Conservation (phyloP, 2,888 invertebrate genomes). For the Erebia aethiops region DNA sequence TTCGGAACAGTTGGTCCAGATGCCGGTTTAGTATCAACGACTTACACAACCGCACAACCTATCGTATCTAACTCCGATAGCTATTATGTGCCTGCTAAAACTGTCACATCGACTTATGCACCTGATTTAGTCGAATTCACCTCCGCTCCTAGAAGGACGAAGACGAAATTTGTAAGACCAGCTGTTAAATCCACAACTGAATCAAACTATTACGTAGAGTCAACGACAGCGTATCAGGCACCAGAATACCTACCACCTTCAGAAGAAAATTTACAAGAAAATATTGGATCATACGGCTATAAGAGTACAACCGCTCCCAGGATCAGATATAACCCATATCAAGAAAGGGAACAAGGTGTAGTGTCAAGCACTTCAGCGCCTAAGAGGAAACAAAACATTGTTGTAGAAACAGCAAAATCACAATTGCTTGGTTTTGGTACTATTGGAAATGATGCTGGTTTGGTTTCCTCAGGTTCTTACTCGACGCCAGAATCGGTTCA, state of each 20-base stretch:
- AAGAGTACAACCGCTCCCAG: conserved; percentile 51
- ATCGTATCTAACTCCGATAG: conserved; percentile 53
- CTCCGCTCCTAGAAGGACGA: conserved; percentile 40
- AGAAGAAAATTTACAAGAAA: conserved; percentile 48
- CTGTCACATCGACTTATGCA: conserved; percentile 49
- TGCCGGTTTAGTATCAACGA: conserved; percentile 61
- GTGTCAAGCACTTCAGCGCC: conserved; percentile 51
- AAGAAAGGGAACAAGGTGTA: conserved; percentile 56
- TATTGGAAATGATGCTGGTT: conserved; percentile 73
- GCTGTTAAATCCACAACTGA: conserved; percentile 55
- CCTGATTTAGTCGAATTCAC: conserved; percentile 49
- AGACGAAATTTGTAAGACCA: conserved; percentile 51
- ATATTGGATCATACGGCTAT: conserved; percentile 59
- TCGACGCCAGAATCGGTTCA: conserved; percentile 52
- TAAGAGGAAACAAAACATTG: conserved; percentile 68
- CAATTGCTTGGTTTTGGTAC: conserved; percentile 74
- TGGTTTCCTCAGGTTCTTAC: conserved; percentile 66
- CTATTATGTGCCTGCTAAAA: conserved; percentile 43
- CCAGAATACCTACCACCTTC: conserved; percentile 58
- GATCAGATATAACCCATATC: conserved; percentile 61
- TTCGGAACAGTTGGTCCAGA: conserved; percentile 66
- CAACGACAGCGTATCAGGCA: conserved; percentile 54
- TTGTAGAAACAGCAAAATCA: conserved; percentile 71
- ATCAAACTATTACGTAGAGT: conserved; percentile 49
- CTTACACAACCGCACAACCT: conserved; percentile 50